A percentile compares a stretch with the other conserved stretches of the same genome.
Conservation (phyloP, 2,113 vertebrate species). For the Stigmatopora argus region DNA sequence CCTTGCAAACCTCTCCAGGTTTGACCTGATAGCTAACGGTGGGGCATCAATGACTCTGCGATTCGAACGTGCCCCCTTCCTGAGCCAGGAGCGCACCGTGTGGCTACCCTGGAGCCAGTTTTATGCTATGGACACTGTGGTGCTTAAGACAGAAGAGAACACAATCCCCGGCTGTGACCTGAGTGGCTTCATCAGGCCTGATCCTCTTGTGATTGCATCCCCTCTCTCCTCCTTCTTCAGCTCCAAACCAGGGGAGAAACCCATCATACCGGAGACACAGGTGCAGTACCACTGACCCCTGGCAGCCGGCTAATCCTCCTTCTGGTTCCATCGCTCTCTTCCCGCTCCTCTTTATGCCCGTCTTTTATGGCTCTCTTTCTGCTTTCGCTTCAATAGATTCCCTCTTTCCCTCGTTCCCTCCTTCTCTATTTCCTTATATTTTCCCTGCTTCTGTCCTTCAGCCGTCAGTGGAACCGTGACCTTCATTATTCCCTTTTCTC, state of each 20-base stretch:
- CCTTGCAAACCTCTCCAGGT: constrained; percentile 74
- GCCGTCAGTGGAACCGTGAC: constrained; percentile 67
- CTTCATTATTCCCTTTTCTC: constrained; percentile 56
- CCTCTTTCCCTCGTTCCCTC: constrained; percentile 36
- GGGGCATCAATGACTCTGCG: constrained; percentile 90
- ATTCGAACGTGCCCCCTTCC: constrained; percentile 93
- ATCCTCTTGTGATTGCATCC: constrained; percentile 93
- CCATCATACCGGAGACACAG: constrained; percentile 97
- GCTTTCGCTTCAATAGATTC: constrained; percentile 36
- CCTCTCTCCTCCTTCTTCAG: constrained; percentile 98
- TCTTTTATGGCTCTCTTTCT: constrained; percentile 44
- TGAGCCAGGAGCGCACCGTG: constrained; percentile 95
- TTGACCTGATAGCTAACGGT: constrained; percentile 95
- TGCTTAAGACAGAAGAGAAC: constrained; percentile 98
- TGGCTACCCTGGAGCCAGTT: constrained; percentile 98
- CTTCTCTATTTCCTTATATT: constrained; percentile 58
- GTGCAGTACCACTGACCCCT: constrained; percentile 73
- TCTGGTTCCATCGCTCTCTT: constrained; percentile 48
- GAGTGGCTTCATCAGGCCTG: constrained; percentile 91
- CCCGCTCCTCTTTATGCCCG: constrained; percentile 43
- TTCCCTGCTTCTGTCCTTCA: constrained; percentile 64
- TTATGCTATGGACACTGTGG: constrained; percentile 96
- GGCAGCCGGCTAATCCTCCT: constrained; percentile 61
- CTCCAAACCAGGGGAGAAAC: constrained; percentile 82
- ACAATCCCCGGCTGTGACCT: constrained; percentile 98